Base-by-base conservation (phyloP, 2,888 invertebrate species). In the Phyllotreta cruciferae region DNA sequence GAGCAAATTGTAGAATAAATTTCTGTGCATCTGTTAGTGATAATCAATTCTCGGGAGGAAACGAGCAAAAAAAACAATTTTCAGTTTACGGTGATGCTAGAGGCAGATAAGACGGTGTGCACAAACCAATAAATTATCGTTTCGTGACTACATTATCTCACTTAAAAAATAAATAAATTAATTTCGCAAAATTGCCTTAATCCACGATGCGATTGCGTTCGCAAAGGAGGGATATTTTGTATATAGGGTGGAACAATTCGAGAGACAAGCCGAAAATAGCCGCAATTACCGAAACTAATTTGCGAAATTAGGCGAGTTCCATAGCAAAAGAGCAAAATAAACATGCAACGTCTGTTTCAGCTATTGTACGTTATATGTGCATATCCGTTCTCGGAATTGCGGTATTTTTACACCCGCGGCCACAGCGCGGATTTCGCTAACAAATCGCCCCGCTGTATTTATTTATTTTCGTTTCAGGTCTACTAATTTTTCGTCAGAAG, bases 141-240 rank as follows among this genome's bases (percentile, higher is more conserved):
- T 49, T 49, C 49, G 49, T 49, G 49, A 49, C 49, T 49, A 8
- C 49, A 35, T 57, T 57, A 57, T 57, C 38, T 47, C 37, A 57
- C 56, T 47, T 57, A 47, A 57, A 49, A 37, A 47, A 47, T 49
- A 57, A 13, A 37, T 10, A 57, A 57, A 57, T 47, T 49, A 10
- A 49, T 37, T 57, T 47, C 44, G 4, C 24, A 39, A 57, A 57
- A 38, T 7, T 39, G 35, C 24, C 6, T 57, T 38, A 57, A 47
- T 36, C 11, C 38, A 36, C 24, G 7, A 47, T 47, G 39, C 44
- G 11, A 24, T 24, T 24, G 24, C 4, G 24, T 24, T 24, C 24
- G 24, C 24, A 24, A 24, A 24, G 24, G 24, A 24, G 24, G 24
- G 24, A 24, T 24, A 24, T 24, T 24, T 24, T 24, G n/a, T 24